phyloP scores from a whole-genome alignment of 2,113 vertebrate genomes.

The Myotis yumanensis region DNA sequence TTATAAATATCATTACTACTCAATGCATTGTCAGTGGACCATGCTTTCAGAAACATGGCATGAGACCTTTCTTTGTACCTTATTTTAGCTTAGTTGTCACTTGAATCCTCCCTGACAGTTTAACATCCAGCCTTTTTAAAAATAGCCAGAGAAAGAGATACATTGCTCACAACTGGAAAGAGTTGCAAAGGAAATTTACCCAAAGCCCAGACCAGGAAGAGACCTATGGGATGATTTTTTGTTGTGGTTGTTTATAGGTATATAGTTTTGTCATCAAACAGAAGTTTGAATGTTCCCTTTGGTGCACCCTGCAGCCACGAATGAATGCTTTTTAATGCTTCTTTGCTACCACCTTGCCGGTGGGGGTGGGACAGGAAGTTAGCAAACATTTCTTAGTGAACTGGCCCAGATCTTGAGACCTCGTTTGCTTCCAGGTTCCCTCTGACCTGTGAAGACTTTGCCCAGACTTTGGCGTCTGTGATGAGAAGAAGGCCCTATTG shows the following conservation, averaged over 20 bases:
- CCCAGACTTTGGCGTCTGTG: too few relatives aligned
- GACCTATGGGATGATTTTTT: not conserved
- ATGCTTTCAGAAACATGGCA: not conserved
- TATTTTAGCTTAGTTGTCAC: not conserved
- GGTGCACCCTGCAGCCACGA: too few relatives aligned
- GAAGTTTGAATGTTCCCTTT: slow-evolving; percentile 21
- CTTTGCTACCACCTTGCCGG: too few relatives aligned
- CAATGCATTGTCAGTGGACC: not conserved
- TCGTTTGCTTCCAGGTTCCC: too few relatives aligned
- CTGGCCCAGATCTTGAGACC: too few relatives aligned
- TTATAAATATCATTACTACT: not conserved
- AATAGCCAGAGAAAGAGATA: not conserved
- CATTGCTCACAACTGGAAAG: not conserved
- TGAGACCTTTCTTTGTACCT: not conserved
- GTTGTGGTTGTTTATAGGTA: not conserved
- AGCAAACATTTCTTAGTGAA: too few relatives aligned
- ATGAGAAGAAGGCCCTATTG: too few relatives aligned
- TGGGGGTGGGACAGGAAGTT: too few relatives aligned
- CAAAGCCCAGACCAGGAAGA: not conserved
- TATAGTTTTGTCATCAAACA: slow-evolving; percentile 12
- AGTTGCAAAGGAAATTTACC: not conserved
- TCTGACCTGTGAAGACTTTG: too few relatives aligned
- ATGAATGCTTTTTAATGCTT: too few relatives aligned
- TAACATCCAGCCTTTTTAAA: not conserved
- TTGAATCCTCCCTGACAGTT: not conserved